phyloP scores from a whole-genome alignment of 2,797 vertebrate species.

The Falco columbarius region DNA sequence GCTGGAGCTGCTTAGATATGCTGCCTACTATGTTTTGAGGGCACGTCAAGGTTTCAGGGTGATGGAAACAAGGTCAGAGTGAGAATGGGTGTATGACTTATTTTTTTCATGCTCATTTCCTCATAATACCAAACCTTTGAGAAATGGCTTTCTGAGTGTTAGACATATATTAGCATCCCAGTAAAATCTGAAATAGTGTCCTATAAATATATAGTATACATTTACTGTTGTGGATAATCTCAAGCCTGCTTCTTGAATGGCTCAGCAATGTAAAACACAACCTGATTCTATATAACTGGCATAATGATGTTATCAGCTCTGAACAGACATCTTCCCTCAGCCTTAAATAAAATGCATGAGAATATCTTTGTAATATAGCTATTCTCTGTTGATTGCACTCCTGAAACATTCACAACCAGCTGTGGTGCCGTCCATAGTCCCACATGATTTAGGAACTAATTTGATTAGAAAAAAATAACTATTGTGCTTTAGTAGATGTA shows the following conservation, averaged over 20 bases:
- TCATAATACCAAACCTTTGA: not conserved
- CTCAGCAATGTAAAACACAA: not conserved
- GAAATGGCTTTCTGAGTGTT: not conserved
- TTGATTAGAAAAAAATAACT: not conserved
- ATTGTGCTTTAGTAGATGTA: not conserved
- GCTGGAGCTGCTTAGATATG: not conserved
- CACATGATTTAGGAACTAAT: not conserved
- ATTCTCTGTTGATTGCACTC: not conserved
- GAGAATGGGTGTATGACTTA: not conserved
- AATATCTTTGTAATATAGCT: not conserved
- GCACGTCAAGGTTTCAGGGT: not conserved
- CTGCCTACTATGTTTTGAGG: not conserved
- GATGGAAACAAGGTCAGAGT: not conserved
- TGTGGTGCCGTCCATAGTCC: not conserved
- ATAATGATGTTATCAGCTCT: not conserved
- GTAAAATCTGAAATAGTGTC: not conserved
- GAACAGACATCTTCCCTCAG: not conserved
- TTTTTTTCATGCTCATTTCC: not conserved
- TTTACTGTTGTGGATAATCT: not conserved
- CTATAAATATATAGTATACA: not conserved
- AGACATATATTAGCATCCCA: not conserved
- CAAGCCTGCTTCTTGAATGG: not conserved
- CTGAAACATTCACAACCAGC: not conserved
- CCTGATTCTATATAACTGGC: not conserved
- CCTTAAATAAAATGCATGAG: not conserved